Percentiles rank a stretch among this genome's conserved stretches.
These are phyloP conservation scores for Mugil cephalus DNA, from an alignment of 2,113 vertebrate genomes.

Conservation along the genomic window DNA sequence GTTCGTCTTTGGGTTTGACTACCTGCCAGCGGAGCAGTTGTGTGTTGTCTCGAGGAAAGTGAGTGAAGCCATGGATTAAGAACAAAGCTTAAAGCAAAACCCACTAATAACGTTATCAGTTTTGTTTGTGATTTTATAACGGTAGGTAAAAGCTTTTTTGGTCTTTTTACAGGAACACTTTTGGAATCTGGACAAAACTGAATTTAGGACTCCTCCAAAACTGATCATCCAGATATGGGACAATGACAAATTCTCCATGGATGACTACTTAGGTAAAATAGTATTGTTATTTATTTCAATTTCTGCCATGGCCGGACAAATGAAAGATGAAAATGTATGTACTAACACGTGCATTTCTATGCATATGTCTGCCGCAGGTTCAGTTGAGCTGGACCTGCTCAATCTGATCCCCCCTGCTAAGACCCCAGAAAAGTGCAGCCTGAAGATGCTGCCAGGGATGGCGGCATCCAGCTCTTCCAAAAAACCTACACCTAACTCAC, in stretches of 20 bases:
- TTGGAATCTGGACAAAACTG: conserved; percentile 98
- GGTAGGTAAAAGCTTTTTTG: neutral
- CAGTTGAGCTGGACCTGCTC: conserved; percentile 91
- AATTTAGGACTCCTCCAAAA: conserved; percentile 94
- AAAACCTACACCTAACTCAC: conserved; percentile 80
- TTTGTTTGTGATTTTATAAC: neutral
- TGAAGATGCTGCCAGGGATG: conserved; percentile 88
- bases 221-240: conserved; percentile 97
- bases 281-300: neutral
- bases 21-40: conserved; percentile 95
- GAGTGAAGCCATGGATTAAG: conserved; percentile 35
- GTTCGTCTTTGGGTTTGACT: conserved; percentile 96
- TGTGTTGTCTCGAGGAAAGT: conserved; percentile 94
- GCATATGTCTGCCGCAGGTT: conserved; percentile 60
- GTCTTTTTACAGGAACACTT: conserved; percentile 90
- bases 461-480: conserved; percentile 67
- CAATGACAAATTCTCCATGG: conserved; percentile 98
- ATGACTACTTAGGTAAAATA: conserved; percentile 94
- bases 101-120: neutral
- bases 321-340: neutral
- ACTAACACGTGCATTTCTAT: neutral
- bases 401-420: conserved; percentile 91
- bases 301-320: neutral
- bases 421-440: conserved; percentile 89
- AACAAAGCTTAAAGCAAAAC: neutral